Evolutionary conservation across 2,113 vertebrate genomes (phyloP), one percentile per base, ranked within the genome.

Genomic region (Xenopus borealis): DNA sequence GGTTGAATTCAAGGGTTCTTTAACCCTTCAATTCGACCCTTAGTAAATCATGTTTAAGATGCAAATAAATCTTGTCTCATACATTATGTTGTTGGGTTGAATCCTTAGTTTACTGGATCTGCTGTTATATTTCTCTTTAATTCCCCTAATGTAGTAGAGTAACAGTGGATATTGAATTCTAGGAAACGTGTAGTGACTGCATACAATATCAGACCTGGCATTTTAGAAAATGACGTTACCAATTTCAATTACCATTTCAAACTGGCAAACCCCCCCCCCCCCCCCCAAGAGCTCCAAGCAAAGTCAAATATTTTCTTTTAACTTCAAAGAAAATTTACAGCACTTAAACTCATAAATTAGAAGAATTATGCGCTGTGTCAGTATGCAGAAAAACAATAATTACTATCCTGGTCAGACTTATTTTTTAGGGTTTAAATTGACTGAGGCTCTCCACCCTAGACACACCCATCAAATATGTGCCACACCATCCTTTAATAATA

Each of bases 391-490:
- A 40, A 75, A 69, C 58, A 63, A 30, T 69, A 68, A 75, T 75
- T 75, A 75, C 66, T 53, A 75, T 69, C 66, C 66, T 69, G 66
- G 66, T 69, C 73, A 75, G 46, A 44, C 19, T 33, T 40, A 52
- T 68, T 17, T 69, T 61, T 69, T 66, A 62, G 50, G 66, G 61
- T 67, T 62, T 50, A 19, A 52, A 69, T 69, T 68, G 50, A 66
- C 19, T 27, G 23, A 10, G 61, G 44, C 45, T 17, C 19, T 69
- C 57, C 73, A 75, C 66, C 73, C 72, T 62, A 74, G 19, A n/a
- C 73, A 69, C 73, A 75, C 73, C 66, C 46, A 30, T 20, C 10
- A n/a, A 30, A 62, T 30, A 61, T 52, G 17, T 68, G 65, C 44
- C 58, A 50, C 61, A 52, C 66, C 12, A 10, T 52, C 12, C 18